phyloP scores from a whole-genome alignment of 2,797 vertebrate species.

The Holocentrus rufus region DNA sequence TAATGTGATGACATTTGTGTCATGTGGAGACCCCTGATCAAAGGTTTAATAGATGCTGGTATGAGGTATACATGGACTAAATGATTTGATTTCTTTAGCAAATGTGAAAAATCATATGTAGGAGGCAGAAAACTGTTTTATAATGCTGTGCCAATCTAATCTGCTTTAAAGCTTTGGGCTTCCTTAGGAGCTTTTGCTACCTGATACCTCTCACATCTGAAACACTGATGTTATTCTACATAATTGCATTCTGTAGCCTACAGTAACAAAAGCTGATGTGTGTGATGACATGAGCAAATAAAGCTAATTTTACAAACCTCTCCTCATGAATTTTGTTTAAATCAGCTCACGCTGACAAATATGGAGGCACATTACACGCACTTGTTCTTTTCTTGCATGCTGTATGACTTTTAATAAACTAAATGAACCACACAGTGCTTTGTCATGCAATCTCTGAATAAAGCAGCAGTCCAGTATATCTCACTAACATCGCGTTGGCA shows the following conservation, averaged over 20 bases:
- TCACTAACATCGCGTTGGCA: not conserved
- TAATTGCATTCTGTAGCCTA: constrained; percentile 1
- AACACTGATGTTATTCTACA: not conserved
- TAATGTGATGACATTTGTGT: not conserved
- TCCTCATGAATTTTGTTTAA: not conserved
- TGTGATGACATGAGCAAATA: not conserved
- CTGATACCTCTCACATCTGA: not conserved
- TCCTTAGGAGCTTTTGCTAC: not conserved
- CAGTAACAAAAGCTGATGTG: not conserved
- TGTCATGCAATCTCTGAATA: constrained; percentile 3
- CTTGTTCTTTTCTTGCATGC: not conserved
- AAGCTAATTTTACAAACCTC: not conserved
- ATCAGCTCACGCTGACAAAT: not conserved
- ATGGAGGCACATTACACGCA: not conserved
- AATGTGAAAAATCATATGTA: not conserved
- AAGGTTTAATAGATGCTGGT: not conserved
- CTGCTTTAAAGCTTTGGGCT: not conserved
- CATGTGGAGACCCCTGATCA: not conserved
- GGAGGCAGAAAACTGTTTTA: not conserved
- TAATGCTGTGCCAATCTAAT: constrained; percentile 26
- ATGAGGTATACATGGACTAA: constrained; percentile 1
- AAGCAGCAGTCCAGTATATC: constrained; percentile 10
- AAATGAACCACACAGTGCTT: not conserved
- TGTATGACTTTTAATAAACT: constrained; percentile 12
- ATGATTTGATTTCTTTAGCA: constrained; percentile 3